These are phyloP conservation scores for Aythya baeri DNA, from an alignment of 2,113 vertebrate species.

Conservation along the genomic window DNA sequence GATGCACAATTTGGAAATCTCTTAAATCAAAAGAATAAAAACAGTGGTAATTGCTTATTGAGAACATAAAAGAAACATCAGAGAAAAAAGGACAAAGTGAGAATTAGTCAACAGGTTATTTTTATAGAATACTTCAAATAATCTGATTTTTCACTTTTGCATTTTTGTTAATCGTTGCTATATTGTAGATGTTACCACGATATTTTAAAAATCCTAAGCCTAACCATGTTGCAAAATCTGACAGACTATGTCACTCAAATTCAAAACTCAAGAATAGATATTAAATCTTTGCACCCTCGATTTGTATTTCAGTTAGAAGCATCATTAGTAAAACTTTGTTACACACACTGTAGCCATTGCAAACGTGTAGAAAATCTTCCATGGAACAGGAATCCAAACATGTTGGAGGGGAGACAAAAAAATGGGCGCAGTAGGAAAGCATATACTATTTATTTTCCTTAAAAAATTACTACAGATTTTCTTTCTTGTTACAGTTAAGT, in stretches of 20 bases:
- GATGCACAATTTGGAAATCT: not conserved
- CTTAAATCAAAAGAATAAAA: not conserved
- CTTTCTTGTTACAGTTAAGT: not conserved
- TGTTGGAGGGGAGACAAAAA: not conserved
- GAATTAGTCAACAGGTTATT: fast-evolving
- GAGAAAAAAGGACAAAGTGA: not conserved
- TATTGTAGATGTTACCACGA: not conserved
- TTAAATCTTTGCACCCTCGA: not conserved
- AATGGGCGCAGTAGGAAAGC: not conserved
- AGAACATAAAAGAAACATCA: not conserved
- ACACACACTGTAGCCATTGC: not conserved
- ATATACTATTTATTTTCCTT: not conserved
- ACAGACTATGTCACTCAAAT: not conserved
- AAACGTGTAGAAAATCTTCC: not conserved
- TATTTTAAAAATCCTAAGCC: not conserved
- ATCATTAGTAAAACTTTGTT: not conserved
- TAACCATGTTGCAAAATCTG: not conserved
- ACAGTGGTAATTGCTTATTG: not conserved
- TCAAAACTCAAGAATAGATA: not conserved
- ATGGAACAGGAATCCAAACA: not conserved
- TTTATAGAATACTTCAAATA: not conserved
- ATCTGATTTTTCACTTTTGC: not conserved
- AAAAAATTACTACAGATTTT: not conserved
- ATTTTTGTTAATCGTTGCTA: not conserved
- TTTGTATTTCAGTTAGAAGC: not conserved